Evolutionary conservation across 1,140 invertebrate species (phyloP).

Genomic region (Calliopsis andreniformis): DNA sequence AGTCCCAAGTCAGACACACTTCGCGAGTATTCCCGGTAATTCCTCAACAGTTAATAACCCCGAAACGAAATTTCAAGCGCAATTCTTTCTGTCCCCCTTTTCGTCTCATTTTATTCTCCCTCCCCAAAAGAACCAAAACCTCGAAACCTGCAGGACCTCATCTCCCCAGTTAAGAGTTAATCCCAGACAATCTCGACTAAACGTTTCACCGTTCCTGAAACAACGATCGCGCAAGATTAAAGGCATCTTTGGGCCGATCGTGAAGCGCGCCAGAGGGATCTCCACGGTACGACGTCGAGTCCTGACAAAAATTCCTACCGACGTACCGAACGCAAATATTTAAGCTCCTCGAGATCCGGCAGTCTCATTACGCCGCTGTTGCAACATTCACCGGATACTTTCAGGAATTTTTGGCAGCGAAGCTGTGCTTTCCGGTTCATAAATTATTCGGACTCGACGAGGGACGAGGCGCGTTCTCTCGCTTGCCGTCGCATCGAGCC

Average conservation of each 20-base stretch:
- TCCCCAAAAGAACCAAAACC: too few relatives aligned
- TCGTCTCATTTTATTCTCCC: too few relatives aligned
- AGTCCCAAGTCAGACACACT: too few relatives aligned
- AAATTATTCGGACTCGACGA: conserved; percentile 27
- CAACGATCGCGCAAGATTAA: conserved; percentile 7
- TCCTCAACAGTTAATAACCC: too few relatives aligned
- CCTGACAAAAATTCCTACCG: conserved; percentile 20
- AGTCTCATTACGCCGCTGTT: conserved; percentile 32
- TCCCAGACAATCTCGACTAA: too few relatives aligned
- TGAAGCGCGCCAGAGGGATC: neutral
- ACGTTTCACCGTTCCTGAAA: too few relatives aligned
- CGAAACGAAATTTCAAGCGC: too few relatives aligned
- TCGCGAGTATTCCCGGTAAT: too few relatives aligned
- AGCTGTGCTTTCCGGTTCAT: conserved; percentile 16
- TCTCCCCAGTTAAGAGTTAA: too few relatives aligned
- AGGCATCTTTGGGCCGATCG: neutral
- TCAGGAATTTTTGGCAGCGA: conserved; percentile 42
- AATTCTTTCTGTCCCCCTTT: too few relatives aligned
- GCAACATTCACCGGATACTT: conserved; percentile 31
- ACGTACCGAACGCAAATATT: conserved; percentile 31
- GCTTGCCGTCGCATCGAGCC: neutral
- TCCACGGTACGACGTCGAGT: conserved; percentile 6
- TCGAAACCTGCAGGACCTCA: neutral
- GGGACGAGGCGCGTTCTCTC: conserved; percentile 13
- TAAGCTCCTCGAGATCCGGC: conserved; percentile 21